A percentile compares a stretch with the other conserved stretches of the same genome.
Conservation (phyloP, 2,888 invertebrate species). For the Noctua comes region DNA sequence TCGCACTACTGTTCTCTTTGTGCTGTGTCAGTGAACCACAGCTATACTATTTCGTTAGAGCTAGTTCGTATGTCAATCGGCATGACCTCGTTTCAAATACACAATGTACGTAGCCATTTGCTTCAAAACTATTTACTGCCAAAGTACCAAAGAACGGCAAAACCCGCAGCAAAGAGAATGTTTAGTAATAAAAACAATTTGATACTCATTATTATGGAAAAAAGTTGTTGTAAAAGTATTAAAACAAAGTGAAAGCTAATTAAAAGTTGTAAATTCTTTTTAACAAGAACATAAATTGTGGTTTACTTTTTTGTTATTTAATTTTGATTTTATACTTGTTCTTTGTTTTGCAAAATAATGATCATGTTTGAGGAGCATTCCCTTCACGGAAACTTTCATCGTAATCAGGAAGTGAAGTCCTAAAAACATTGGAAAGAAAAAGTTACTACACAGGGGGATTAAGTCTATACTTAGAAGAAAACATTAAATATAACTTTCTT, state of each 20-base stretch:
- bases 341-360: slow-evolving; percentile 40
- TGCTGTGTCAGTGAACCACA: slow-evolving; percentile 66
- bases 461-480: not conserved
- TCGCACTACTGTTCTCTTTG: slow-evolving; percentile 63
- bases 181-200: slow-evolving; percentile 53
- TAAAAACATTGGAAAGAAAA: slow-evolving; percentile 1
- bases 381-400: slow-evolving; percentile 6
- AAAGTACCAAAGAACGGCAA: slow-evolving; percentile 50
- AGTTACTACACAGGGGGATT: not conserved
- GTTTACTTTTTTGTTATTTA: slow-evolving; percentile 44
- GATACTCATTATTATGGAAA: slow-evolving; percentile 46
- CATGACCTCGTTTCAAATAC: slow-evolving; percentile 66
- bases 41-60: slow-evolving; percentile 55
- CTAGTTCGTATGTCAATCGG: slow-evolving; percentile 71
- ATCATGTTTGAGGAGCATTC: slow-evolving; percentile 6
- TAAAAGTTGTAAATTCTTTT: slow-evolving; percentile 62
- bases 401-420: slow-evolving; percentile 1
- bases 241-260: slow-evolving; percentile 61
- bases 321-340: slow-evolving; percentile 36
- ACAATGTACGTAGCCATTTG: slow-evolving; percentile 54
- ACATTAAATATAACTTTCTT: not conserved
- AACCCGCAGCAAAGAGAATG: slow-evolving; percentile 35
- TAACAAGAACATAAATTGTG: slow-evolving; percentile 58
- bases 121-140: slow-evolving; percentile 58
- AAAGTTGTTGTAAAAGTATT: slow-evolving; percentile 53